These are phyloP conservation scores for Autographa pulchrina DNA, from an alignment of 2,888 invertebrate genomes.

Conservation along the genomic window DNA sequence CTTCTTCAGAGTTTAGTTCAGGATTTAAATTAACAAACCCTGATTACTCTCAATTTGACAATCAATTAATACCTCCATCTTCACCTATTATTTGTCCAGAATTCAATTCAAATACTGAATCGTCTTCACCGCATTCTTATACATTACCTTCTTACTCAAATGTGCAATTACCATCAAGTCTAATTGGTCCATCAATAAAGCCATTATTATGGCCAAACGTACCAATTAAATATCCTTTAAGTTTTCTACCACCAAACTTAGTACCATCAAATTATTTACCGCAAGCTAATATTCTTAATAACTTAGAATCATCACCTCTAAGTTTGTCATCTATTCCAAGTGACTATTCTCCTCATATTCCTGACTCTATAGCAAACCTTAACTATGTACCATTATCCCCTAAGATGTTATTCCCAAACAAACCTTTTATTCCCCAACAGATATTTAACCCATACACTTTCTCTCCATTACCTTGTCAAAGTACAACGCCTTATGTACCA, in stretches of 20 bases:
- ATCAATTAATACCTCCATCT: background rate
- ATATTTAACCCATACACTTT: background rate
- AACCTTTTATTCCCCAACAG: background rate
- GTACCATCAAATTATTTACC: background rate
- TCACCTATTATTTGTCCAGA: background rate
- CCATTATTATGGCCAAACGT: background rate
- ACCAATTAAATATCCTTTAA: background rate
- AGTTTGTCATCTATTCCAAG: background rate
- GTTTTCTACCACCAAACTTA: background rate
- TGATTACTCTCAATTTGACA: background rate
- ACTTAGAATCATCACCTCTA: background rate
- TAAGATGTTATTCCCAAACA: background rate
- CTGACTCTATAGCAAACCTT: background rate
- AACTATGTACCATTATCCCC: background rate
- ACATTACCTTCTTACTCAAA: background rate
- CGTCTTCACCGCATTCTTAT: background rate
- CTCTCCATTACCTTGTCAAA: background rate
- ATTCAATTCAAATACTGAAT: background rate
- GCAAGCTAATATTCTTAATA: background rate
- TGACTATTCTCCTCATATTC: background rate
- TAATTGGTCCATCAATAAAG: background rate
- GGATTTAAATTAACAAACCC: background rate
- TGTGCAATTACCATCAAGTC: background rate
- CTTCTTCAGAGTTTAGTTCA: background rate
- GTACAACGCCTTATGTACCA: no score